Conservation (phyloP, 1,140 invertebrate species). For the Ceratosolen solmsi region DNA sequence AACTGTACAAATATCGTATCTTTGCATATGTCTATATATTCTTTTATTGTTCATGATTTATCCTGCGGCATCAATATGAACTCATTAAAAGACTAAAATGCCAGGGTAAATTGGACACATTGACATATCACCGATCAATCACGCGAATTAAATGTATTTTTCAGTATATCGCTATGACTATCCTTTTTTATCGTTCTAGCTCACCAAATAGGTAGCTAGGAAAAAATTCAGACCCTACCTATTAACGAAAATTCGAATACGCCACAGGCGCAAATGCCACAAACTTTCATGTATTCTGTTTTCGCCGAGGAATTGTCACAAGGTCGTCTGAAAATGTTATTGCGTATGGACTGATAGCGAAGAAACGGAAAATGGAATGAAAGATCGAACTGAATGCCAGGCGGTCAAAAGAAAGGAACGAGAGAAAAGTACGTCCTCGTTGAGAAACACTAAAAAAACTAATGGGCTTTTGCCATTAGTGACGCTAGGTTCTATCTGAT, state of each 20-base stretch:
- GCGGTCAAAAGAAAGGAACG: too few relatives aligned
- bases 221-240: neutral
- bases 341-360: too few relatives aligned
- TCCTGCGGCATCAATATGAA: neutral
- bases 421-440: too few relatives aligned
- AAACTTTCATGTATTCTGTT: neutral
- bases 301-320: neutral
- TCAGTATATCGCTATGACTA: neutral
- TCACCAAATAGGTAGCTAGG: too few relatives aligned
- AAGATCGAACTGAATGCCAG: too few relatives aligned
- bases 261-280: neutral
- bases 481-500: too few relatives aligned
- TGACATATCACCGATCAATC: neutral
- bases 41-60: neutral
- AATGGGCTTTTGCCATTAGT: too few relatives aligned
- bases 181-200: neutral
- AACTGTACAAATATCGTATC: too few relatives aligned
- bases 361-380: too few relatives aligned
- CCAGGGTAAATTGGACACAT: neutral
- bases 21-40: too few relatives aligned
- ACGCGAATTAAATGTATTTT: neutral
- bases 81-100: neutral
- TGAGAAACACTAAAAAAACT: too few relatives aligned
- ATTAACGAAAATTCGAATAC: neutral
- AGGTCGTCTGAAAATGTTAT: neutral